phyloP scores from a whole-genome alignment of 2,888 invertebrate species.

The Phytoseiulus persimilis region DNA sequence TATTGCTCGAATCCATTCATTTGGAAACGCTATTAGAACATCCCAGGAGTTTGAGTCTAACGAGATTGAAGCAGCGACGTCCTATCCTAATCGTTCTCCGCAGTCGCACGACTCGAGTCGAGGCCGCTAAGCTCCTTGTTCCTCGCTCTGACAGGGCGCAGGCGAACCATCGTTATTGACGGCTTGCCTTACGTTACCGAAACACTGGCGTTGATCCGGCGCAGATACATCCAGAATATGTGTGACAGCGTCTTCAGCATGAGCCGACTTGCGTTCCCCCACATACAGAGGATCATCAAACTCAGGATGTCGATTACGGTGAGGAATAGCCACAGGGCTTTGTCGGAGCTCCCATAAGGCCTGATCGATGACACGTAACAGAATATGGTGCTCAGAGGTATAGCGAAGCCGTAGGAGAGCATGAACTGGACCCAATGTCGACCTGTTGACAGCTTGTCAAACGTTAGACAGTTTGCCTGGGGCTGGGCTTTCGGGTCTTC shows the following conservation, averaged over 20 bases:
- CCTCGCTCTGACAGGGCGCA: too few species aligned
- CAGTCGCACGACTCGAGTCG: too few species aligned
- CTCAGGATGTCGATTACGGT: not conserved
- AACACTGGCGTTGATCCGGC: not conserved
- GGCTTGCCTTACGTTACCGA: not conserved
- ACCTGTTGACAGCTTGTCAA: not conserved
- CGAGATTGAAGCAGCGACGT: not conserved
- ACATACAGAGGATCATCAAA: not conserved
- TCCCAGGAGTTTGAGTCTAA: not conserved
- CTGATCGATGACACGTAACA: conserved; percentile 6
- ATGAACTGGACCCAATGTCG: not conserved
- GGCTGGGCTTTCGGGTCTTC: too few species aligned
- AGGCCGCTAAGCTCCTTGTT: too few species aligned
- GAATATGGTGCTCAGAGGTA: not conserved
- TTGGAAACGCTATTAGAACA: not conserved
- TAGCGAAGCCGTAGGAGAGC: conserved; percentile 17
- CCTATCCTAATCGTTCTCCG: not conserved
- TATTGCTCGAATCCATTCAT: not conserved
- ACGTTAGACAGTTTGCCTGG: not conserved
- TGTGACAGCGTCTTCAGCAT: conserved; percentile 17
- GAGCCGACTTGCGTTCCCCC: not conserved
- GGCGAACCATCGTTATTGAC: too few species aligned
- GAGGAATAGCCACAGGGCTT: conserved; percentile 8
- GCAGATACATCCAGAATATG: conserved; percentile 27
- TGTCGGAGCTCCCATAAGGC: not conserved